These are phyloP conservation scores for Chaetodon auriga DNA, from an alignment of 2,113 vertebrate species.

Conservation along the genomic window DNA sequence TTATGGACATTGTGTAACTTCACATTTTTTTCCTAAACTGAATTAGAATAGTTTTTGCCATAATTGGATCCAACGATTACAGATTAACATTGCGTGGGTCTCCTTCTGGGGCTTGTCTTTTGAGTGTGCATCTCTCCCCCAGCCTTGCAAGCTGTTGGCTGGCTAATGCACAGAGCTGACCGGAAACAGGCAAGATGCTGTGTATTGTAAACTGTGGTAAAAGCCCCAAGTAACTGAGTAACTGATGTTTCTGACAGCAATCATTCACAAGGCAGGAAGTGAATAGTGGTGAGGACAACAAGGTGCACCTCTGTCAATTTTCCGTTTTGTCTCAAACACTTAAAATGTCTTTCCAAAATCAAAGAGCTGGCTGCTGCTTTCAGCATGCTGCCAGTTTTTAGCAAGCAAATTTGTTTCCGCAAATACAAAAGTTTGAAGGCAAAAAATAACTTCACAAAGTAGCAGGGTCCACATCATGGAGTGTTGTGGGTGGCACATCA, in stretches of 20 bases:
- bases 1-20: slow-evolving; percentile 2
- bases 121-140: too few species aligned
- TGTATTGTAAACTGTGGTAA: too few species aligned
- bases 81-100: neutral
- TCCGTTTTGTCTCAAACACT: slow-evolving; percentile 3
- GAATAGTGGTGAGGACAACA: neutral
- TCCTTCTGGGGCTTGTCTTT: too few species aligned
- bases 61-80: neutral
- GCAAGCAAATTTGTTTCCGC: neutral
- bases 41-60: neutral
- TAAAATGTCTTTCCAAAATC: neutral
- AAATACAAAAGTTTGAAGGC: neutral
- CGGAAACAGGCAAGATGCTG: too few species aligned
- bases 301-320: neutral
- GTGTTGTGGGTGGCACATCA: neutral
- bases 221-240: too few species aligned
- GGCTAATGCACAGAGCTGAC: too few species aligned
- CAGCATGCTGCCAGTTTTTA: neutral
- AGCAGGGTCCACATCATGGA: slow-evolving; percentile 5
- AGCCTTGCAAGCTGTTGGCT: too few species aligned
- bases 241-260: slow-evolving; percentile 38
- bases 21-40: neutral
- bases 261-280: slow-evolving; percentile 9
- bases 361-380: neutral
- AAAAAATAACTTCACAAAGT: neutral